phyloP scores from a whole-genome alignment of 1,140 invertebrate genomes.

The Cephus cinctus region DNA sequence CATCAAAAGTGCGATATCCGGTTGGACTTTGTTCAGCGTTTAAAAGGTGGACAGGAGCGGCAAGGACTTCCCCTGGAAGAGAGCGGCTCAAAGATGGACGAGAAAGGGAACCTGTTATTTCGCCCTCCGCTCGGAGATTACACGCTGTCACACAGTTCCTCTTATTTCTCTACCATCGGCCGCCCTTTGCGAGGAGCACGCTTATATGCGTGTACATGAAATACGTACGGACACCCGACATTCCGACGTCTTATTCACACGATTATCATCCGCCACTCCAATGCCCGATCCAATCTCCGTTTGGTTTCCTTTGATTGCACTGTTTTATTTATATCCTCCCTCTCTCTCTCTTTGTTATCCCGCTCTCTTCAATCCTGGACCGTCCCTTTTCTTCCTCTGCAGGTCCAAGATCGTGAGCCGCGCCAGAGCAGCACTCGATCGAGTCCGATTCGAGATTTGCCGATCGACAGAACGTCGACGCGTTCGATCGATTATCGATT shows the following conservation, averaged over 20 bases:
- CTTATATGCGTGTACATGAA: constrained; percentile 11
- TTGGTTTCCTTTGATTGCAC: background rate
- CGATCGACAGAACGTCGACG: no score
- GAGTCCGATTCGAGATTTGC: background rate
- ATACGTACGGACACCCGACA: constrained; percentile 20
- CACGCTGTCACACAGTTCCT: constrained; percentile 46
- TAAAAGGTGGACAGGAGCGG: no score
- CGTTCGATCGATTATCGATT: no score
- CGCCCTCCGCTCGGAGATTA: constrained; percentile 42
- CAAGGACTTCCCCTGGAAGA: no score
- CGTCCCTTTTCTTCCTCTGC: no score
- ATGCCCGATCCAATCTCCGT: no score
- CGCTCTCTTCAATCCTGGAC: background rate
- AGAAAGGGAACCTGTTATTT: constrained; percentile 50
- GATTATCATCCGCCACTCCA: constrained; percentile 32
- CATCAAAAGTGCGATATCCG: no score
- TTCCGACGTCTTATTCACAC: constrained; percentile 43
- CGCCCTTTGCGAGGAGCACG: constrained; percentile 13
- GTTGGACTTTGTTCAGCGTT: no score
- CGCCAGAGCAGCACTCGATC: background rate
- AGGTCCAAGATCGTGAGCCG: background rate
- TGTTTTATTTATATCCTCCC: no score
- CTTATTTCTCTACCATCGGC: constrained; percentile 15
- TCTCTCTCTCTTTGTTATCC: background rate
- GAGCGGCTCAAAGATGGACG: no score